These are phyloP conservation scores for Aradophagus sp. DNA, from an alignment of 1,140 invertebrate species.

Conservation along the genomic window DNA sequence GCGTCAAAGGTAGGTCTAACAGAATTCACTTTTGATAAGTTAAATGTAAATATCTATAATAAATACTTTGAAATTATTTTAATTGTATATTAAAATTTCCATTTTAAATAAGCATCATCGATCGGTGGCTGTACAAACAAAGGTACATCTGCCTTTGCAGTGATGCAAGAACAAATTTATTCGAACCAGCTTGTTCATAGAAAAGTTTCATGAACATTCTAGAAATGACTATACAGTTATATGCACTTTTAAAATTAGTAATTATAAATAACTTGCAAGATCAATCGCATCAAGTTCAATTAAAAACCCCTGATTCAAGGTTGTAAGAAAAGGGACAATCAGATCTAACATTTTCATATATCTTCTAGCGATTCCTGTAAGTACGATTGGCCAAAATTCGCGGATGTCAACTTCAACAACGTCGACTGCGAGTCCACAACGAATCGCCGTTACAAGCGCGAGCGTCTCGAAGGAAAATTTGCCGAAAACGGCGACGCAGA, in stretches of 20 bases:
- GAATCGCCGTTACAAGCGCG: slow-evolving; percentile 69
- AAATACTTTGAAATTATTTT: too few relatives aligned
- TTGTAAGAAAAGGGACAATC: too few relatives aligned
- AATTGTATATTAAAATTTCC: background rate
- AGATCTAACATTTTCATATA: too few relatives aligned
- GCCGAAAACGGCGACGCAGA: slow-evolving; percentile 66
- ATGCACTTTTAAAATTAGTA: slow-evolving; percentile 1
- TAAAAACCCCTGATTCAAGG: too few relatives aligned
- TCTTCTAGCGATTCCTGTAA: slow-evolving; percentile 73
- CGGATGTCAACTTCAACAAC: slow-evolving; percentile 65
- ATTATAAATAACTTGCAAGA: background rate
- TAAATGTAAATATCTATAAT: too few relatives aligned
- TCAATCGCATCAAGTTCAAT: too few relatives aligned
- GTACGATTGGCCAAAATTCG: slow-evolving; percentile 68
- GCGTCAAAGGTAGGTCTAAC: slow-evolving; percentile 75
- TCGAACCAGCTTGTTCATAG: slow-evolving; percentile 69
- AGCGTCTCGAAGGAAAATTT: slow-evolving; percentile 68
- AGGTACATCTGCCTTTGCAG: slow-evolving; percentile 66
- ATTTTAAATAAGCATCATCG: slow-evolving; percentile 69
- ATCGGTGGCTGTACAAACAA: slow-evolving; percentile 63
- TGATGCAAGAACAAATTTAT: slow-evolving; percentile 67
- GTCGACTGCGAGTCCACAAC: slow-evolving; percentile 67
- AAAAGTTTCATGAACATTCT: slow-evolving; percentile 66
- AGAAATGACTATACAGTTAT: slow-evolving; percentile 64
- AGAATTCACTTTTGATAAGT: too few relatives aligned